Base-by-base conservation (phyloP, 2,113 vertebrate species). In the Procapra przewalskii region DNA sequence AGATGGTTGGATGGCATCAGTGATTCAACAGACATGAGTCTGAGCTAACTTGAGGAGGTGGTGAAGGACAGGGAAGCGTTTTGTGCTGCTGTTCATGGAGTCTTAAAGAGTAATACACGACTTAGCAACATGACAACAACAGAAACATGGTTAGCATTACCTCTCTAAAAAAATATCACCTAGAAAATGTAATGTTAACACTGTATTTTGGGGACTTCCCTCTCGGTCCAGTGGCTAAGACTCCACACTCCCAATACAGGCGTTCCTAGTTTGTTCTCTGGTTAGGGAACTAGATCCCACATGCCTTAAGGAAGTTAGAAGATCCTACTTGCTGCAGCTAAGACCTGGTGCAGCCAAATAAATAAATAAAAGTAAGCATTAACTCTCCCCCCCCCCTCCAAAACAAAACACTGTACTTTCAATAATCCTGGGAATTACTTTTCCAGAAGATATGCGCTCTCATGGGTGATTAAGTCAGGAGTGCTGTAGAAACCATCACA, bases 361-460 rank as follows among this genome's bases (percentile, higher is more conserved):
- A 43, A 43, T 77, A 43, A 43, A 43, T 77, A 77, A 75, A 43
- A 75, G 3, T 75, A 75, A 75, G 23, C 36, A 43, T 43, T 75
- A 75, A 75, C 11, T 14, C 10, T 5, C 36, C 36, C 10, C 15
- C 4, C 17, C 11, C 2, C 3, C 9, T 1, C 0, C 5, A 2
- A 13, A 60, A 77, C 48, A 13, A 21, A n/a, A 57, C 12, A 52
- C 1, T n/a, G 21, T 36, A 13, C 48, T 84, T 71, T 90, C 64
- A 87, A 48, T 75, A 67, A 89, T 45, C 48, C 25, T 50, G 3
- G 21, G 1, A 45, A 13, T 48, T 64, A 75, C 43, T 62, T 85
- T 95, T 52, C 43, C 19, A 52, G 60, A 54, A 96, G 48, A 59
- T 2, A 27, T n/a, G 25, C 0, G 12, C 11, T 27, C 1, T 71